phyloP scores from a whole-genome alignment of 2,888 invertebrate species.

The Dryomyza anilis region DNA sequence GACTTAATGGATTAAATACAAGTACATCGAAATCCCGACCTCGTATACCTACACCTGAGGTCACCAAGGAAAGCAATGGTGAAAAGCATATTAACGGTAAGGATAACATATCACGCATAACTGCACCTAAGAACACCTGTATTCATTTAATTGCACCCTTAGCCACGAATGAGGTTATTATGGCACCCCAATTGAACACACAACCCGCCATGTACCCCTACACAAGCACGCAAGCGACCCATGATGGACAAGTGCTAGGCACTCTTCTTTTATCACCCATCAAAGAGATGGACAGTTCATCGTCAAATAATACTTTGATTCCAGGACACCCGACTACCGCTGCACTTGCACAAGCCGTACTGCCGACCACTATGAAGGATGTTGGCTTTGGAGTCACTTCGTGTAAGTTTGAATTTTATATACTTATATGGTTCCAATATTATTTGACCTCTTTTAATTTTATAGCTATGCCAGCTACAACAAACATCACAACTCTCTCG shows the following conservation, averaged over 20 bases:
- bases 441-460: no score
- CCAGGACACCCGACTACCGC: conserved; percentile 76
- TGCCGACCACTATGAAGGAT: conserved; percentile 61
- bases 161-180: conserved; percentile 65
- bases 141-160: conserved; percentile 61
- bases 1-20: conserved; percentile 67
- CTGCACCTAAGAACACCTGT: conserved; percentile 38
- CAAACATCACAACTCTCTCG: conserved; percentile 56
- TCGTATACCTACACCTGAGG: conserved; percentile 88
- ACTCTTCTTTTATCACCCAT: conserved; percentile 81
- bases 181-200: conserved; percentile 69
- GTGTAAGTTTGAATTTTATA: conserved; percentile 40
- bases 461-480: conserved; percentile 47
- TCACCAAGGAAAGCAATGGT: conserved; percentile 78
- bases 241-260: conserved; percentile 75
- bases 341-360: conserved; percentile 78
- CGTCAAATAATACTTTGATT: conserved; percentile 75
- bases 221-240: conserved; percentile 47
- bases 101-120: conserved; percentile 45
- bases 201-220: conserved; percentile 62
- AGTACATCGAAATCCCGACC: conserved; percentile 70
- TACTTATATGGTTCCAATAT: no score
- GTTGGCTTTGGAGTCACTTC: conserved; percentile 37
- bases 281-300: conserved; percentile 80
- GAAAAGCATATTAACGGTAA: conserved; percentile 70